Base-by-base conservation (phyloP, 2,113 vertebrate species). In the Poeciliopsis occidentalis region DNA sequence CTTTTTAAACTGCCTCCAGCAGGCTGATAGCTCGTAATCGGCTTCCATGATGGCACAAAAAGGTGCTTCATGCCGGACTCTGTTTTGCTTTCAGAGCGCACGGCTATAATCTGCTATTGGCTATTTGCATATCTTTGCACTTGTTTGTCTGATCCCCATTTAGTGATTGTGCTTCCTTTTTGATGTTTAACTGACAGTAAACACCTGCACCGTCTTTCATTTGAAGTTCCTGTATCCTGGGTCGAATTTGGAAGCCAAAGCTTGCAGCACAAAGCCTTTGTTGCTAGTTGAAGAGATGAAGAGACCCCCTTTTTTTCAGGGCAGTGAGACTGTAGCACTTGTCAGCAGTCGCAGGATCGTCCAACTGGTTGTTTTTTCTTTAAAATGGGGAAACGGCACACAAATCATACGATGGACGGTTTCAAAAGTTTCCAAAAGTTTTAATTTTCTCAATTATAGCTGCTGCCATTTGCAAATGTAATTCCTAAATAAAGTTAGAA, bases 21-120 rank as follows among this genome's bases (percentile, higher is more conserved):
- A 39, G 54, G 44, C 85, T 83, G 90, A 93, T 92, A 85, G 92
- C 82, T 90, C 89, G 92, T 92, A 92, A 92, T 92, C 91, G 87
- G 90, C 83, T 90, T 83, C 61, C 80, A 66, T 87, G 85, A 91
- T 82, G 65, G 87, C 44, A 47, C 34, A 67, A 24, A 76, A 34
- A 82, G 67, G 34, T 51, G 15, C 34, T n/a, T 44, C 8, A 54
- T 41, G 57, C 62, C 63, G 60, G 65, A 34, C 57, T 15, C 4
- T 19, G 78, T 73, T 41, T 26, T 64, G 64, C 12, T 63, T 26
- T 41, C 72, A 67, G 44, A 51, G 73, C 41, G 0, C 44, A 1
- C 26, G 1, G 71, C 72, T 64, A 34, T 86, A 82, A 88, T 57
- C 73, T 84, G 65, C 64, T 71, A 65, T 85, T 75, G 12, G 29